Evolutionary conservation across 2,797 vertebrate species (phyloP), one percentile per base, ranked within the genome.

Genomic region (Neosalanx taihuensis): DNA sequence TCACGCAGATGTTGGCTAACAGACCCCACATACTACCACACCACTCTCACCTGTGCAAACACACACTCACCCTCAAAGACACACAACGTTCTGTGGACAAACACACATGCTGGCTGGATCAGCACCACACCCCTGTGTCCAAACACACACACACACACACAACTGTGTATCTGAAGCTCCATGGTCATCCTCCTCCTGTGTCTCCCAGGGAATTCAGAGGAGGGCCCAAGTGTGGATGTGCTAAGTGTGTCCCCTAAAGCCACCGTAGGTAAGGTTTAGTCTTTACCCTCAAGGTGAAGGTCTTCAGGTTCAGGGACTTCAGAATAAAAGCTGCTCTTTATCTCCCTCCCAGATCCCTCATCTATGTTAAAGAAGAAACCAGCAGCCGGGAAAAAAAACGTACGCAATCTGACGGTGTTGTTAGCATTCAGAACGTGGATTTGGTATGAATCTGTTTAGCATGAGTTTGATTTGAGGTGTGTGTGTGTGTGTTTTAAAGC

Each of bases 341-440:
- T 31, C 73, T 62, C 74, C 88, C 84, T 56, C 51, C 35, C 91
- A 99, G 97, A 97, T 1, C 67, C 77, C 9, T 86, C 91, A 6
- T 96, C 93, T 70, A 83, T 99, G 68, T 85, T 98, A 53, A 98
- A 97, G 87, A 99, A 97, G 93, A 99, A 98, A 58, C 93, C 95
- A 15, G 78, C 85, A 62, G 84, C 91, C 78, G 79, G 90, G 63
- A 99, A 95, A 89, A 97, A 96, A 83, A 93, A 94, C 5, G 97
- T 99, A 88, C 70, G 94, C 88, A 4, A 23, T 61, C 51, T n/a
- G 51, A 56, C 15, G 1, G 5, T 17, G 5, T 17, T 56, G 51
- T 56, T 7, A n/a, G 51, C 15, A n/a, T 6, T n/a, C 4, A 17
- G n/a, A 18, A n/a, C n/a, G 51, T 46, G 41, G 41, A 46, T 46